Evolutionary conservation across 2,113 vertebrate genomes (phyloP), one percentile per base, ranked within the genome.

Genomic region (Jaculus jaculus): DNA sequence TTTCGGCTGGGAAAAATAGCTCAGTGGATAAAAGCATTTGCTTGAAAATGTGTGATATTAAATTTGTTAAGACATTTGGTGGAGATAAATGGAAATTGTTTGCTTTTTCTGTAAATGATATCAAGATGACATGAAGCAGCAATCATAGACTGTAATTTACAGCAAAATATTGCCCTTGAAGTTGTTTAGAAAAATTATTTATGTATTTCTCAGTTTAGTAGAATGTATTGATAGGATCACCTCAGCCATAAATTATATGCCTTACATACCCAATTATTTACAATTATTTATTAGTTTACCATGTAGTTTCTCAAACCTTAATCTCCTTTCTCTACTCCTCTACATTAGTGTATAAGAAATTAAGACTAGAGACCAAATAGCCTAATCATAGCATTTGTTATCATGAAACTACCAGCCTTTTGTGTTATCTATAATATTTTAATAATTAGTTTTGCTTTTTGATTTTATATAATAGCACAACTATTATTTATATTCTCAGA

Each of bases 101-200:
- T 87, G 89, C 61, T 77, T 95, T 89, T 65, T 42, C 81, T 94
- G 16, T 78, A 93, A 95, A 84, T 94, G 78, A 94, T 94, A 94
- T 89, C 61, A 84, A 92, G 63, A 23, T 34, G 28, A 89, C 63
- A 84, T 58, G 20, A 5, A 84, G 32, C 26, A 34, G n/a, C 47
- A 60, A 47, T 71, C 68, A 54, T 87, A 81, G 30, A 13, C 61
- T 83, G 30, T 75, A 20, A 77, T 84, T 95, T 69, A 92, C 81
- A 82, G 75, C 86, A 61, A 81, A 61, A 94, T 94, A 95, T 93
- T 93, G 66, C 20, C 54, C 63, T 77, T 87, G n/a, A 26, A 92
- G 47, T 77, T 82, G 84, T 73, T 85, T 20, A 58, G 18, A 69
- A 39, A 93, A 91, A 10, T 68, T 72, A 90, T 54, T 16, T 16